A percentile compares a stretch with the other conserved stretches of the same genome.
These are phyloP conservation scores for Drosophila gunungcola DNA, from an alignment of 1,140 invertebrate genomes.

Conservation along the genomic window DNA sequence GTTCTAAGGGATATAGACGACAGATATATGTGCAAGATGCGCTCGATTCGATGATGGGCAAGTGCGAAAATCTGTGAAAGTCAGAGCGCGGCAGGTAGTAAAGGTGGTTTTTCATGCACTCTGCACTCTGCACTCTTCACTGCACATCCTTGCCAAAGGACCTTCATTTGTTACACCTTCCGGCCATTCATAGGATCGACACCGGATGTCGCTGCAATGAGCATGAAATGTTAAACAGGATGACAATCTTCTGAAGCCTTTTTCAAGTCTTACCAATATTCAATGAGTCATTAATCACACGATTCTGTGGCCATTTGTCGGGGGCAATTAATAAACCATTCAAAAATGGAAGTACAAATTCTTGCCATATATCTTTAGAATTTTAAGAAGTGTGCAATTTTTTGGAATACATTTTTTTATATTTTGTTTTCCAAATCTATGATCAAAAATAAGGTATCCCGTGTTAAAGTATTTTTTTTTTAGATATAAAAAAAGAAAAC, in stretches of 20 bases:
- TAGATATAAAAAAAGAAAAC: too few relatives aligned
- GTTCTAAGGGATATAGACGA: neutral
- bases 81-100: conserved; percentile 56
- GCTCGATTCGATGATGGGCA: conserved; percentile 20
- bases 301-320: neutral
- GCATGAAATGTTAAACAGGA: conserved; percentile 14
- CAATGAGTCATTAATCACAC: conserved; percentile 1
- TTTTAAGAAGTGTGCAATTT: too few relatives aligned
- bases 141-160: conserved; percentile 2
- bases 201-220: conserved; percentile 59
- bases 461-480: too few relatives aligned
- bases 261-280: neutral
- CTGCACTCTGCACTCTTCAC: too few relatives aligned
- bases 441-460: too few relatives aligned
- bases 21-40: neutral
- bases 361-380: neutral
- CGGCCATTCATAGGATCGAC: conserved; percentile 54
- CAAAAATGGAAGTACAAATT: neutral
- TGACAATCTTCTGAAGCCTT: neutral
- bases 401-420: too few relatives aligned
- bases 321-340: neutral
- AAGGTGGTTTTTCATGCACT: conserved; percentile 9
- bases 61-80: conserved; percentile 54
- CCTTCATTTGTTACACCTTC: conserved; percentile 53
- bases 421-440: too few relatives aligned